Conservation (phyloP, 2,888 invertebrate species). For the Ophioninae sp. region DNA sequence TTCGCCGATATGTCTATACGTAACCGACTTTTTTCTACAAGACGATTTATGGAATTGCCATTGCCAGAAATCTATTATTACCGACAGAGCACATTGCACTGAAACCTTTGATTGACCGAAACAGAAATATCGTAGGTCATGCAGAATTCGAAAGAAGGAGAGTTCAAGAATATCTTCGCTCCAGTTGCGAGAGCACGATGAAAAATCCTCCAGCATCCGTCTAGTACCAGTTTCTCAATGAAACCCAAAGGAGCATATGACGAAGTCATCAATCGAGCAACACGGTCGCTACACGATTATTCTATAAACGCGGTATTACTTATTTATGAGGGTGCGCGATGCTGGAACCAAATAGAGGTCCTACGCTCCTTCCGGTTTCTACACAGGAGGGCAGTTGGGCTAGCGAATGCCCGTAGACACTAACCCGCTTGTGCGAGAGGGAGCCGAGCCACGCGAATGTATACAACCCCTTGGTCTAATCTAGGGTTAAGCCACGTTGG, state of each 20-base stretch:
- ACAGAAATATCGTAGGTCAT: not conserved
- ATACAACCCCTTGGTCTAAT: constrained; percentile 74
- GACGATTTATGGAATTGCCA: not conserved
- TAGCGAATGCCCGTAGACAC: constrained; percentile 17
- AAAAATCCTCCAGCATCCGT: not conserved
- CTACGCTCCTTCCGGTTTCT: constrained; percentile 15
- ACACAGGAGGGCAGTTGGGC: constrained; percentile 12
- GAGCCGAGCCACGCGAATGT: constrained; percentile 62
- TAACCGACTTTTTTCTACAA: constrained; percentile 14
- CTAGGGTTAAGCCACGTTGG: constrained; percentile 74
- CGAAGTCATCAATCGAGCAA: not conserved
- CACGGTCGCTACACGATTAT: not conserved
- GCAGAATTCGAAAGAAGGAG: not conserved
- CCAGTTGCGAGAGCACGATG: not conserved
- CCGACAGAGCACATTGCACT: not conserved
- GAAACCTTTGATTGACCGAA: not conserved
- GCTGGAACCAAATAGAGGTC: constrained; percentile 17
- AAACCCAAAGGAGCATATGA: not conserved
- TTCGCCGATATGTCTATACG: constrained; percentile 2
- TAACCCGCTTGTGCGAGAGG: constrained; percentile 54
- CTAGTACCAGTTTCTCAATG: not conserved
- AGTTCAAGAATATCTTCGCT: not conserved
- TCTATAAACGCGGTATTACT: constrained; percentile 7
- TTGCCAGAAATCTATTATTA: not conserved
- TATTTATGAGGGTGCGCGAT: not conserved